These are phyloP conservation scores for Cydia amplana DNA, from an alignment of 1,140 invertebrate genomes.

Conservation along the genomic window DNA sequence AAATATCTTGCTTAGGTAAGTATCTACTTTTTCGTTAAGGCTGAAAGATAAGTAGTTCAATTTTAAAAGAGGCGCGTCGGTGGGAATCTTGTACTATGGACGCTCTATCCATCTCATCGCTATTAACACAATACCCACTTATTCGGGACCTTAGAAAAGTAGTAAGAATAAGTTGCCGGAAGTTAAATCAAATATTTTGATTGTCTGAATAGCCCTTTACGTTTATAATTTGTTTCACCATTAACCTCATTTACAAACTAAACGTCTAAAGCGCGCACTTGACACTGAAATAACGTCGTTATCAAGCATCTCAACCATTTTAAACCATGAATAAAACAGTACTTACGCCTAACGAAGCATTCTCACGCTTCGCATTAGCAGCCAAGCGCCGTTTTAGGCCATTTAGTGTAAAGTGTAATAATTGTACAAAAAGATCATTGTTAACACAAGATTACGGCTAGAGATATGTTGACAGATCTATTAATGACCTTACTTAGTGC, in stretches of 20 bases:
- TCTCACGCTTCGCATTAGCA: not conserved
- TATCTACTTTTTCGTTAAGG: too few species aligned
- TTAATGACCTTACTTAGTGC: slow-evolving; percentile 39
- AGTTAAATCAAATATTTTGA: too few species aligned
- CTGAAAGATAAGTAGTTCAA: too few species aligned
- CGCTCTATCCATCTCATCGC: too few species aligned
- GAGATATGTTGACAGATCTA: slow-evolving; percentile 50
- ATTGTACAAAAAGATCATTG: not conserved
- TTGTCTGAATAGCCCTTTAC: not conserved
- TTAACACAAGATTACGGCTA: slow-evolving; percentile 39
- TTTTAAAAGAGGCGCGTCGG: too few species aligned
- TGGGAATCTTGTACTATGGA: too few species aligned
- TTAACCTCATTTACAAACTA: not conserved
- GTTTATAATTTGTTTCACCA: not conserved
- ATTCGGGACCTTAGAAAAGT: too few species aligned
- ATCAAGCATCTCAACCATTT: slow-evolving; percentile 8
- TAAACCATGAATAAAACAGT: slow-evolving; percentile 9
- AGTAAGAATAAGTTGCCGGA: too few species aligned
- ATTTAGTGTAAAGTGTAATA: not conserved
- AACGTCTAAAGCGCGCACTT: not conserved
- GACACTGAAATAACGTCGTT: slow-evolving; percentile 2
- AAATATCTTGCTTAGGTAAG: too few species aligned
- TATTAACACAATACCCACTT: too few species aligned
- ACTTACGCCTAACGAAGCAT: slow-evolving; percentile 12
- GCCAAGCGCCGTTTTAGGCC: not conserved